phyloP scores from a whole-genome alignment of 2,797 vertebrate genomes.

The Ataeniobius toweri region DNA sequence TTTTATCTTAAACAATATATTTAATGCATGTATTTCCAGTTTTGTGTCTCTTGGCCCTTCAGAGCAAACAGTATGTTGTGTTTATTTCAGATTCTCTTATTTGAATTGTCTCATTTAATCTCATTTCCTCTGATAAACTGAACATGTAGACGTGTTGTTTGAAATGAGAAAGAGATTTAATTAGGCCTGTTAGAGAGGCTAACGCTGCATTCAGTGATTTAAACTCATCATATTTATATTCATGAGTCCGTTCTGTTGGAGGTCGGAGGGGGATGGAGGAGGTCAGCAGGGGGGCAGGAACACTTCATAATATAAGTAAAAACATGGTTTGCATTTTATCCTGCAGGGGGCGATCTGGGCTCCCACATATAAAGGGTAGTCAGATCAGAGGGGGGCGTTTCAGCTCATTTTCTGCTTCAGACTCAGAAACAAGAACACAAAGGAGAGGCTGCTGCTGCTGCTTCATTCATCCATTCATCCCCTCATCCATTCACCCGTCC shows the following conservation, averaged over 20 bases:
- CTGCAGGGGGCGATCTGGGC: slow-evolving; percentile 35
- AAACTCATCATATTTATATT: neutral
- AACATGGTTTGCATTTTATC: neutral
- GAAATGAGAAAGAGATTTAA: neutral
- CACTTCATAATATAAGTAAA: neutral
- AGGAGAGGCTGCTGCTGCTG: slow-evolving; percentile 18
- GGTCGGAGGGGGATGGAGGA: neutral
- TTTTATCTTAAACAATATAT: too few species aligned
- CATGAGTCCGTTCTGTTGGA: neutral
- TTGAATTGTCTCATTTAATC: neutral
- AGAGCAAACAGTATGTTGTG: neutral
- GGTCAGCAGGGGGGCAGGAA: too few species aligned
- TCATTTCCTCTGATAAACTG: neutral
- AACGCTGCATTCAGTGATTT: neutral
- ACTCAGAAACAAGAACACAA: slow-evolving; percentile 7
- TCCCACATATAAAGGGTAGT: neutral
- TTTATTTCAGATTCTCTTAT: neutral
- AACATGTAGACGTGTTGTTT: neutral
- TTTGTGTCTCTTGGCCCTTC: neutral
- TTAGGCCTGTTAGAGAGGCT: neutral
- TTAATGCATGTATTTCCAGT: too few species aligned
- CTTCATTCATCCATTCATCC: neutral
- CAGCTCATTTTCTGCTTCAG: slow-evolving; percentile 22
- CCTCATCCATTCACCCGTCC: neutral
- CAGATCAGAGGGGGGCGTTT: slow-evolving; percentile 6